Evolutionary conservation across 2,888 invertebrate species (phyloP).

Genomic region (Melanostoma mellinum): DNA sequence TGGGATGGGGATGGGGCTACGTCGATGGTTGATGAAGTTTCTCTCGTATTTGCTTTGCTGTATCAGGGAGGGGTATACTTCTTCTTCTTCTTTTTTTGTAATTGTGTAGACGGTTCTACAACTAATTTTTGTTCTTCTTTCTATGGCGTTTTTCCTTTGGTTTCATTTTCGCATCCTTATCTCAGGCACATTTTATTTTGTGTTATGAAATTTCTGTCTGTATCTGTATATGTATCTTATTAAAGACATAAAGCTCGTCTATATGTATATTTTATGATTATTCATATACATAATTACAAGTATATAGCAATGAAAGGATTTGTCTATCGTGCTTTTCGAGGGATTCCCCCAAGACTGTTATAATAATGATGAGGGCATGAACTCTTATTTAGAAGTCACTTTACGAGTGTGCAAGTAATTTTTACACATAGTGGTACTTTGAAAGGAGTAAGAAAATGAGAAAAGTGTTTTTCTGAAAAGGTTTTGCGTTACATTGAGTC

Average conservation of each 20-base stretch:
- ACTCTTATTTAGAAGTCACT: too few species aligned
- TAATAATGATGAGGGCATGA: constrained; percentile 25
- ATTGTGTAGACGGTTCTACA: constrained; percentile 57
- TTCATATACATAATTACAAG: constrained; percentile 70
- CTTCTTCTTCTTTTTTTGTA: constrained; percentile 26
- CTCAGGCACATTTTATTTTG: constrained; percentile 7
- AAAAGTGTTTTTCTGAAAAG: too few species aligned
- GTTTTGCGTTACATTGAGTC: too few species aligned
- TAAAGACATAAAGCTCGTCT: constrained; percentile 46
- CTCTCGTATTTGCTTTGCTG: constrained; percentile 19
- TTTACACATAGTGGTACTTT: too few species aligned
- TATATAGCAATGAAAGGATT: constrained; percentile 46
- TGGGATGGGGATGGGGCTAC: constrained; percentile 11
- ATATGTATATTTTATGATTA: constrained; percentile 69
- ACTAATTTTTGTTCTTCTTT: constrained; percentile 57
- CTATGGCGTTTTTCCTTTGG: constrained; percentile 27
- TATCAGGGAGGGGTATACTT: background rate
- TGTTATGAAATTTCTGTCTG: constrained; percentile 8
- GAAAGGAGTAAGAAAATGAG: too few species aligned
- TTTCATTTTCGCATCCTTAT: constrained; percentile 22
- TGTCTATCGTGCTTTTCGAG: constrained; percentile 30
- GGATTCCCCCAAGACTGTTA: constrained; percentile 55
- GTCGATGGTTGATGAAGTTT: constrained; percentile 61
- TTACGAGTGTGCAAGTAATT: too few species aligned
- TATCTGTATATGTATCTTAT: constrained; percentile 37